Evolutionary conservation across 1,140 invertebrate genomes (phyloP).

Genomic region (Harlomillsia oculata): DNA sequence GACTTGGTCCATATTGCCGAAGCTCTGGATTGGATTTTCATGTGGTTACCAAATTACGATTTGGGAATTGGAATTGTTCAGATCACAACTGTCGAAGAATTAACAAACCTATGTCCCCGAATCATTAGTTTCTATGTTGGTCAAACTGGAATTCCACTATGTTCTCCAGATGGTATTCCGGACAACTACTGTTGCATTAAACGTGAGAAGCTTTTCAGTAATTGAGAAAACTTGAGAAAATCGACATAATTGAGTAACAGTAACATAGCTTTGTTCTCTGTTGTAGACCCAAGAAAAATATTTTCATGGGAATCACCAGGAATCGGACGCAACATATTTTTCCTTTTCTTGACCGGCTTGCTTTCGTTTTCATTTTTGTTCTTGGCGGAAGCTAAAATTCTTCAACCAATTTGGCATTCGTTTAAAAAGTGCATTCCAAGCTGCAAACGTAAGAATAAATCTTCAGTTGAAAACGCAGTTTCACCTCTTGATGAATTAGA

Average conservation of each 20-base stretch:
- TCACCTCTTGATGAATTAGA: constrained; percentile 34
- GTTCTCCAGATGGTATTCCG: background rate
- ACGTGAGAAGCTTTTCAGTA: constrained; percentile 8
- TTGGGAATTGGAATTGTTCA: constrained; percentile 44
- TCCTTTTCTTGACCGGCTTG: constrained; percentile 44
- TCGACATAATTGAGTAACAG: too few species aligned
- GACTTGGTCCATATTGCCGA: constrained; percentile 49
- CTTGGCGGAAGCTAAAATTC: constrained; percentile 45
- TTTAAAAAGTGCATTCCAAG: background rate
- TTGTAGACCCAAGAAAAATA: too few species aligned
- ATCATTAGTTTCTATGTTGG: too few species aligned
- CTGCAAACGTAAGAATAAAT: constrained; percentile 1
- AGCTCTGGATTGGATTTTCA: constrained; percentile 53
- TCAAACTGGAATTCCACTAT: too few species aligned
- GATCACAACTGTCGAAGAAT: constrained; percentile 1
- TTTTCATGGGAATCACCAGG: constrained; percentile 44
- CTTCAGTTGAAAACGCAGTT: background rate
- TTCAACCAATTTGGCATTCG: constrained; percentile 24
- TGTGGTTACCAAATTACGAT: constrained; percentile 60
- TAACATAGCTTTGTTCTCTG: too few species aligned
- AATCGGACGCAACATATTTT: constrained; percentile 50
- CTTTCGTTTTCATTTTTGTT: constrained; percentile 44
- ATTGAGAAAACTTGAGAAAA: too few species aligned
- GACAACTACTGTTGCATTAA: constrained; percentile 18
- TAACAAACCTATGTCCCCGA: constrained; percentile 1